Evolutionary conservation across 2,888 invertebrate genomes (phyloP).

Genomic region (Rhogogaster chlorosoma): DNA sequence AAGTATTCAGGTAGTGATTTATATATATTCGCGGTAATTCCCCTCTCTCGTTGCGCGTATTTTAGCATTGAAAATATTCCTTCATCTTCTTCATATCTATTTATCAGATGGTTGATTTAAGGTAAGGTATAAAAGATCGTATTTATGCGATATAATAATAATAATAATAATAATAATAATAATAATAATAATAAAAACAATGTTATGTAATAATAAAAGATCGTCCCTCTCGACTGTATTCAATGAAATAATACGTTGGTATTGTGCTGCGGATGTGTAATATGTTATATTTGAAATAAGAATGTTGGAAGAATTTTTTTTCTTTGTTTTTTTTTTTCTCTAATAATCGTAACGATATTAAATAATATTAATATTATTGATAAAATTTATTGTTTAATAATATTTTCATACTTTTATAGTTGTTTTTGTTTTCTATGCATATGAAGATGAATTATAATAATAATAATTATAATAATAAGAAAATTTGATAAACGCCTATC

Average conservation of each 20-base stretch:
- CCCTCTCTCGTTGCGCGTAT: conserved; percentile 2
- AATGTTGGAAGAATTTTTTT: not conserved
- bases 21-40: not conserved
- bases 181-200: too few species aligned
- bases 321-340: not conserved
- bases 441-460: not conserved
- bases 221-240: not conserved
- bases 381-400: not conserved
- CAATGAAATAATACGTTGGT: not conserved
- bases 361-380: not conserved
- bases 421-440: conserved; percentile 16
- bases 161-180: too few species aligned
- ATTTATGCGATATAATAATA: not conserved
- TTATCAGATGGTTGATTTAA: not conserved
- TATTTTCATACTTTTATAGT: not conserved
- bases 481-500: conserved; percentile 63
- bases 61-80: not conserved
- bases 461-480: not conserved
- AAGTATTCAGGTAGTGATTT: not conserved
- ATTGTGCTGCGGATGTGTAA: not conserved
- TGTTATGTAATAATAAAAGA: not conserved
- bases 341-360: not conserved
- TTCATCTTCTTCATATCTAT: not conserved
- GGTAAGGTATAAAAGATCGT: not conserved
- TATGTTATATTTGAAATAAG: not conserved